These are phyloP conservation scores for Strix uralensis DNA, from an alignment of 2,113 vertebrate species.

Conservation along the genomic window DNA sequence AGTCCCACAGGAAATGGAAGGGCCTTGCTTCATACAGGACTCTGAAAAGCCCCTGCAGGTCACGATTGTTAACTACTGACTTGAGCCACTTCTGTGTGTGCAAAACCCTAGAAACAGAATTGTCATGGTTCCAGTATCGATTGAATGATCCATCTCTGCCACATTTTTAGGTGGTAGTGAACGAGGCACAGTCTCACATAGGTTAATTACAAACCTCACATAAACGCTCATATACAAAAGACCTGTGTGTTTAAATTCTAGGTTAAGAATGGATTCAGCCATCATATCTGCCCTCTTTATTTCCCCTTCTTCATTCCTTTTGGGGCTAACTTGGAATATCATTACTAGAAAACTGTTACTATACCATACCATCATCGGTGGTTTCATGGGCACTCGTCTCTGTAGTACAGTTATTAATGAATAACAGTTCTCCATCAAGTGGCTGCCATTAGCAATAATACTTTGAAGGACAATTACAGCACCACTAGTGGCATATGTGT, in stretches of 20 bases:
- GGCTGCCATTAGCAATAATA: background rate
- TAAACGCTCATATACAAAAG: background rate
- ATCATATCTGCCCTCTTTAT: background rate
- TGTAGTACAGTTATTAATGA: background rate
- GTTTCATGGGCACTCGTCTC: background rate
- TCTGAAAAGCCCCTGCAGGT: background rate
- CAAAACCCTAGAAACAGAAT: background rate
- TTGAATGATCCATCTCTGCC: background rate
- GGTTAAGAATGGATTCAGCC: background rate
- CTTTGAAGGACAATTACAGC: background rate
- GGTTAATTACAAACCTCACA: background rate
- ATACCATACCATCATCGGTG: background rate
- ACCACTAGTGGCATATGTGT: background rate
- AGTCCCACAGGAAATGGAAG: background rate
- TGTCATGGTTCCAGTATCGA: background rate
- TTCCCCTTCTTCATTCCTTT: background rate
- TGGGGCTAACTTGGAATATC: background rate
- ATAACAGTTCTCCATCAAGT: background rate
- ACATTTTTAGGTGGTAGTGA: background rate
- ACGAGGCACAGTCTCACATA: rapidly evolving
- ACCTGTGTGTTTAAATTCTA: background rate
- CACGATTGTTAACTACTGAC: background rate
- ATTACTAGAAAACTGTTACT: background rate
- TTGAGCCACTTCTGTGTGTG: background rate
- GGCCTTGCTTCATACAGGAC: background rate